Conservation (phyloP, 2,113 vertebrate genomes). For the Charina bottae region DNA sequence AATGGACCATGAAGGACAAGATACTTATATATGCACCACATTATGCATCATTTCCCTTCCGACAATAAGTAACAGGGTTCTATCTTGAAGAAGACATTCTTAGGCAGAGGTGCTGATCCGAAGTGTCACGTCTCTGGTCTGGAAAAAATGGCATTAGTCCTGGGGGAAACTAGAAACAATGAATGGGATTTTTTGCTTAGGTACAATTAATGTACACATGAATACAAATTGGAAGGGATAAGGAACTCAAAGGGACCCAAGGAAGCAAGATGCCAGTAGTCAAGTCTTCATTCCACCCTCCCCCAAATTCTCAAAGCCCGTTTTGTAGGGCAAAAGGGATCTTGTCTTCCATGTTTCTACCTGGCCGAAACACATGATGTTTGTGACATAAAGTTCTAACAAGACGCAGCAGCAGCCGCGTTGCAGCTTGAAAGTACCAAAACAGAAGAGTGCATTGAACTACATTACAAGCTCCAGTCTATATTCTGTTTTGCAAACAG, state of each 20-base stretch:
- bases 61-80: not conserved
- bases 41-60: not conserved
- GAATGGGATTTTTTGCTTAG: not conserved
- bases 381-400: not conserved
- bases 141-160: not conserved
- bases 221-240: not conserved
- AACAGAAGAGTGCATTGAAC: not conserved
- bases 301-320: not conserved
- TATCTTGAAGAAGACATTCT: not conserved
- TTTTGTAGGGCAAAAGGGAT: not conserved
- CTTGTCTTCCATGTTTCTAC: not conserved
- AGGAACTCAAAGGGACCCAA: not conserved
- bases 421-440: not conserved
- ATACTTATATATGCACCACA: not conserved
- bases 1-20: not conserved
- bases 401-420: not conserved
- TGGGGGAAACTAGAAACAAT: not conserved
- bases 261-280: not conserved
- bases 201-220: not conserved
- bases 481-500: not conserved
- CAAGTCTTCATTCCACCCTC: not conserved
- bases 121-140: not conserved
- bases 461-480: not conserved
- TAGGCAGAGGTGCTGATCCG: not conserved
- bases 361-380: not conserved